These are phyloP conservation scores for Ctenicera cuprea DNA, from an alignment of 2,888 invertebrate species.

Conservation along the genomic window DNA sequence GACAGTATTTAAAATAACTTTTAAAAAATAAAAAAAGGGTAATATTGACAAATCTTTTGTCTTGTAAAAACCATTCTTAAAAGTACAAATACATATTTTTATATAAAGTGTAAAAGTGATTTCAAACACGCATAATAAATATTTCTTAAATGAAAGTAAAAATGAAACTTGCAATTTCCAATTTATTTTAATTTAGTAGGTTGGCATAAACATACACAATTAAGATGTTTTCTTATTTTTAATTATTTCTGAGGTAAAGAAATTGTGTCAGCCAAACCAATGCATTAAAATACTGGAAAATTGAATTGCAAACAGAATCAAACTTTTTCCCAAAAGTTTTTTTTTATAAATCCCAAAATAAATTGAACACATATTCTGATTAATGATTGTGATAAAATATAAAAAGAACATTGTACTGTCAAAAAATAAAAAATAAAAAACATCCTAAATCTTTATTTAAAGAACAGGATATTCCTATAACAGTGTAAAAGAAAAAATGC, in stretches of 20 bases:
- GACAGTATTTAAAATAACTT: neutral
- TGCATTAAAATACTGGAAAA: too few relatives aligned
- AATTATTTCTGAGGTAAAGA: too few relatives aligned
- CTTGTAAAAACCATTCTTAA: conserved; percentile 1
- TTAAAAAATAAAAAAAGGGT: neutral
- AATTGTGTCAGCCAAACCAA: too few relatives aligned
- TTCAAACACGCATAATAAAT: neutral
- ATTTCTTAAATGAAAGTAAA: neutral
- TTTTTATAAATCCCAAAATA: too few relatives aligned
- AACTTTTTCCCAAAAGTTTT: too few relatives aligned
- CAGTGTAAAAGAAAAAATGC: conserved; percentile 9
- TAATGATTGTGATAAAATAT: neutral
- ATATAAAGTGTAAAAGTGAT: neutral
- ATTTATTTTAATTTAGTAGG: conserved; percentile 16
- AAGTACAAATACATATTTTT: neutral
- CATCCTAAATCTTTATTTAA: conserved; percentile 1
- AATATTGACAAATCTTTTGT: neutral
- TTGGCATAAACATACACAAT: conserved; percentile 19
- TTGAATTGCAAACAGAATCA: too few relatives aligned
- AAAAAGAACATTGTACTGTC: neutral
- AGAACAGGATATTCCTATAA: conserved; percentile 10
- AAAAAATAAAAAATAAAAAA: neutral
- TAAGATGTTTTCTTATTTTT: too few relatives aligned
- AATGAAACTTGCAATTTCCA: neutral
- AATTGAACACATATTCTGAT: neutral